A percentile compares a stretch with the other conserved stretches of the same genome.
phyloP scores from a whole-genome alignment of 92 coral and sea anemone species.

The Palythoa caribaeorum region DNA sequence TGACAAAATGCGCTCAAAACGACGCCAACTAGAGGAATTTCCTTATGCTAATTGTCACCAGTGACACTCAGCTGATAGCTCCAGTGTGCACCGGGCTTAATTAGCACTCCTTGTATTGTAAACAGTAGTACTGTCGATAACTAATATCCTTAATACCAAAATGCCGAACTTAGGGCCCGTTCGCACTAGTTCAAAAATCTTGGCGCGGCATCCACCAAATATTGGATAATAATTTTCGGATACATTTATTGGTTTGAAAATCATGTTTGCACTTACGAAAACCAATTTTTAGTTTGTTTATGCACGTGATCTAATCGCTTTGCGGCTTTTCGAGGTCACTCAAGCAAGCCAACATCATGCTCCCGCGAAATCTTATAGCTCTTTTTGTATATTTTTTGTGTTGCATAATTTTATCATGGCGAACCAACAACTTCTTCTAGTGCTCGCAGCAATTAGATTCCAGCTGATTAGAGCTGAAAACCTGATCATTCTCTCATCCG shows the following conservation, averaged over 20 bases:
- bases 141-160: no score
- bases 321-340: constrained; percentile 26
- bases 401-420: constrained; percentile 56
- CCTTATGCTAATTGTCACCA: no score
- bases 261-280: constrained; percentile 32
- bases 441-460: constrained; percentile 8
- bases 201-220: constrained; percentile 38
- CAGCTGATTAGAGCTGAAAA: constrained; percentile 3
- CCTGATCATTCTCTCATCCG: constrained; percentile 8
- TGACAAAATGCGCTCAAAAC: no score
- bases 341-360: constrained; percentile 43
- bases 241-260: constrained; percentile 34
- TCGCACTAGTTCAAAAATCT: constrained; percentile 34
- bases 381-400: constrained; percentile 46
- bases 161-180: neutral
- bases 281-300: constrained; percentile 24
- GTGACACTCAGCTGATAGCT: no score
- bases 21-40: no score
- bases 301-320: constrained; percentile 36
- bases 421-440: constrained; percentile 61
- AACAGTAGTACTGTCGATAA: no score
- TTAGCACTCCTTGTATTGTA: no score
- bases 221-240: constrained; percentile 9
- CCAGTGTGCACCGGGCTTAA: no score
- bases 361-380: constrained; percentile 49